phyloP scores from a whole-genome alignment of 2,888 invertebrate species.

The Eupeodes latifasciatus region DNA sequence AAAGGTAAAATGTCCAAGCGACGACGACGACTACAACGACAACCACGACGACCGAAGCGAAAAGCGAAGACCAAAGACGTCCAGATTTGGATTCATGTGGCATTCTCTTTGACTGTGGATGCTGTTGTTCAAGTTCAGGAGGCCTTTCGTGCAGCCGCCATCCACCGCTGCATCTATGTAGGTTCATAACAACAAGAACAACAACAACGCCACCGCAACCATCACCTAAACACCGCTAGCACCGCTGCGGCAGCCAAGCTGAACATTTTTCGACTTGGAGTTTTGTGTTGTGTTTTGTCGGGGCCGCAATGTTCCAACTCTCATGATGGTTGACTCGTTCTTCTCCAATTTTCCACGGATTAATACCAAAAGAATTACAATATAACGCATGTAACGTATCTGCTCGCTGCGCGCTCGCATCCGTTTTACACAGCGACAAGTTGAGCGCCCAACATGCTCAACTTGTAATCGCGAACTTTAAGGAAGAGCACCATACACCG shows the following conservation, averaged over 20 bases:
- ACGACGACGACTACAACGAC: conserved; percentile 27
- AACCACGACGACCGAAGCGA: too few relatives aligned
- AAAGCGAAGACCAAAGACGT: conserved; percentile 24
- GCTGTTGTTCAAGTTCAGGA: conserved; percentile 30
- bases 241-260: conserved; percentile 18
- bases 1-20: conserved; percentile 47
- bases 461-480: conserved; percentile 68
- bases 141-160: conserved; percentile 70
- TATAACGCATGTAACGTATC: conserved; percentile 76
- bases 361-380: conserved; percentile 76
- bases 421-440: conserved; percentile 75
- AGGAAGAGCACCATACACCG: conserved; percentile 47
- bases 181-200: not conserved
- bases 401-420: conserved; percentile 73
- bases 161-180: conserved; percentile 30
- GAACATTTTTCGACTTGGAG: conserved; percentile 64
- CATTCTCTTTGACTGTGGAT: conserved; percentile 48
- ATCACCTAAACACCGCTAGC: not conserved
- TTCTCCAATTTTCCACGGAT: conserved; percentile 66
- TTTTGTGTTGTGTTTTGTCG: conserved; percentile 71
- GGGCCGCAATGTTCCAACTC: conserved; percentile 48
- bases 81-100: conserved; percentile 72
- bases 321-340: conserved; percentile 30
- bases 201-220: not conserved
- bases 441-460: conserved; percentile 74